Conservation (phyloP, 1,140 invertebrate genomes). For the Pogonomyrmex californicus region DNA sequence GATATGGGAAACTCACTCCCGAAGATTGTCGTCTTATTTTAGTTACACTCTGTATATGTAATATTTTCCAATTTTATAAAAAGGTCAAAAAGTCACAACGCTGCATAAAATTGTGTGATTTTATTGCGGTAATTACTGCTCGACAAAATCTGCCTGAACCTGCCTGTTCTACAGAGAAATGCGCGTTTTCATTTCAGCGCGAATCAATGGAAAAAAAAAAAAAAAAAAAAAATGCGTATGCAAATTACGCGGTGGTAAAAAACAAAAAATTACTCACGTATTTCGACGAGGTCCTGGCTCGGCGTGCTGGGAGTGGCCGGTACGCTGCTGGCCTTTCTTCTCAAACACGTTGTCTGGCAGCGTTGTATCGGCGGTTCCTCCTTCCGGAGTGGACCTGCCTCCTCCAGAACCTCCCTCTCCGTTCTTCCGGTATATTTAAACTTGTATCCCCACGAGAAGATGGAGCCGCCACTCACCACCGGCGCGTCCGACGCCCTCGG, state of each 20-base stretch:
- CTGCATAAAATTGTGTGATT: neutral
- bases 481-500: slow-evolving; percentile 95
- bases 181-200: neutral
- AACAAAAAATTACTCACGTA: slow-evolving; percentile 81
- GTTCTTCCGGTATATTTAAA: slow-evolving; percentile 96
- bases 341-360: slow-evolving; percentile 88
- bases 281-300: slow-evolving; percentile 86
- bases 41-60: too few relatives aligned
- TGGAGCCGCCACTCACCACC: slow-evolving; percentile 96
- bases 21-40: too few relatives aligned
- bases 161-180: neutral
- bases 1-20: too few relatives aligned
- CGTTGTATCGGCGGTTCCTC: slow-evolving; percentile 89
- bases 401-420: slow-evolving; percentile 95
- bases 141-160: neutral
- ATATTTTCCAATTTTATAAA: neutral
- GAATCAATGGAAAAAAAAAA: neutral
- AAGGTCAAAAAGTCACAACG: neutral
- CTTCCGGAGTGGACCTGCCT: slow-evolving; percentile 87
- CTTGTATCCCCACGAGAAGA: slow-evolving; percentile 97
- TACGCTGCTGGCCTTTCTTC: slow-evolving; percentile 93
- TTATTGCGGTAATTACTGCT: neutral
- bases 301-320: slow-evolving; percentile 95
- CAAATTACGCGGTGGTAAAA: slow-evolving; percentile 6
- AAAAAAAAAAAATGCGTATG: neutral